These are phyloP conservation scores for Holacanthus passer DNA, from an alignment of 2,113 vertebrate species.

Conservation along the genomic window DNA sequence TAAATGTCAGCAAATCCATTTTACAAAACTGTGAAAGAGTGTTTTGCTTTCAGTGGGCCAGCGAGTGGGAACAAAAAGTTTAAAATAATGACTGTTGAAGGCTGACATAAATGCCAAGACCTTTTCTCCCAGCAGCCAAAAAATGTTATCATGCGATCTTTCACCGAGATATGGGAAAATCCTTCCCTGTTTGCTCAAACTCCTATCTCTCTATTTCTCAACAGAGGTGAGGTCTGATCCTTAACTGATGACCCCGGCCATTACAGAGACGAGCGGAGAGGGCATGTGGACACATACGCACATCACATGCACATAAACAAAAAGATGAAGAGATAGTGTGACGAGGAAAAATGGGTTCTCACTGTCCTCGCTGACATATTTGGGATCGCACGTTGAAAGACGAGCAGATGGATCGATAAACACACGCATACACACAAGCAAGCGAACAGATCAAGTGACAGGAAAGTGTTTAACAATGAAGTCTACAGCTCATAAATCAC, in stretches of 20 bases:
- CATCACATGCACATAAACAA: constrained; percentile 25
- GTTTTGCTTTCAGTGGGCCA: constrained; percentile 17
- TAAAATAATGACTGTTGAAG: constrained; percentile 39
- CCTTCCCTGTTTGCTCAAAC: constrained; percentile 57
- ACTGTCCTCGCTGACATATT: constrained; percentile 64
- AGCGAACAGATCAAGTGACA: constrained; percentile 51
- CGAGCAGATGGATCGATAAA: constrained; percentile 47
- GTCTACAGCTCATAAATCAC: constrained; percentile 65
- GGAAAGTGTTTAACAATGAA: constrained; percentile 52
- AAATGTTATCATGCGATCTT: constrained; percentile 71
- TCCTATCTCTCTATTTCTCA: constrained; percentile 69
- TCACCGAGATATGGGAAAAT: constrained; percentile 66
- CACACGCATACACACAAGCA: constrained; percentile 5
- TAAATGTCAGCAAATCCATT: constrained; percentile 23
- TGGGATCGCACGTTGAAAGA: constrained; percentile 54
- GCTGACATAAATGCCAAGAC: constrained; percentile 50
- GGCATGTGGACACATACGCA: constrained; percentile 41
- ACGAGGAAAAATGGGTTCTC: constrained; percentile 48
- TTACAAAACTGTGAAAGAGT: constrained; percentile 6
- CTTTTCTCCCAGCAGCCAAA: constrained; percentile 59
- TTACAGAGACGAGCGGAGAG: constrained; percentile 43
- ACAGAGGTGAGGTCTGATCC: constrained; percentile 68
- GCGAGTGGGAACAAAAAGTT: constrained; percentile 7
- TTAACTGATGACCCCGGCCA: constrained; percentile 75
- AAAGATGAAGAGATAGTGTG: constrained; percentile 67